Evolutionary conservation across 2,113 vertebrate species (phyloP).

Genomic region (Antigone vipio): DNA sequence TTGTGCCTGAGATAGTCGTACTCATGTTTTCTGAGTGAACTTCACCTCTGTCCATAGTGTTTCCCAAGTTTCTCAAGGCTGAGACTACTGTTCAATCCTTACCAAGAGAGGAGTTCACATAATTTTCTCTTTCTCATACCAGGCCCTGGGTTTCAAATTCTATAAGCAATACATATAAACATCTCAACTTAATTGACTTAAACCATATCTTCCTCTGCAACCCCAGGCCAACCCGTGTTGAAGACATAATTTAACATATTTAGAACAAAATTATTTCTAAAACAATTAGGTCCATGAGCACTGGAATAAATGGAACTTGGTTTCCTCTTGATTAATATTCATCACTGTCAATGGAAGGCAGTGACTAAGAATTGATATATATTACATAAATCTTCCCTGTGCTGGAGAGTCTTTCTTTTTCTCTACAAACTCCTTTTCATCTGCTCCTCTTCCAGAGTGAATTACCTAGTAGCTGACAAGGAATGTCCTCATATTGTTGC

Average conservation of each 20-base stretch:
- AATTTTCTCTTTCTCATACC: not conserved
- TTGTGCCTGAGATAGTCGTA: not conserved
- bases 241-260: not conserved
- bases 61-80: not conserved
- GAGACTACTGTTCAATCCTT: not conserved
- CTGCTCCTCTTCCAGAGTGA: not conserved
- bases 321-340: not conserved
- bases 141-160: not conserved
- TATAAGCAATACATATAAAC: not conserved
- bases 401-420: not conserved
- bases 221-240: not conserved
- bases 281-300: not conserved
- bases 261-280: not conserved
- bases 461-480: not conserved
- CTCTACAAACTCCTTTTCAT: not conserved
- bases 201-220: not conserved
- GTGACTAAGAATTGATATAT: too few species aligned
- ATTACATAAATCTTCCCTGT: not conserved
- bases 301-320: not conserved
- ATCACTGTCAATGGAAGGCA: not conserved
- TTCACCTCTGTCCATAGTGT: not conserved
- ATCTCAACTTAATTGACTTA: not conserved
- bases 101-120: not conserved
- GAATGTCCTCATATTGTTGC: not conserved
- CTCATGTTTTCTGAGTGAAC: not conserved